Base-by-base conservation (phyloP, 2,888 invertebrate species). In the Meteorus colon region DNA sequence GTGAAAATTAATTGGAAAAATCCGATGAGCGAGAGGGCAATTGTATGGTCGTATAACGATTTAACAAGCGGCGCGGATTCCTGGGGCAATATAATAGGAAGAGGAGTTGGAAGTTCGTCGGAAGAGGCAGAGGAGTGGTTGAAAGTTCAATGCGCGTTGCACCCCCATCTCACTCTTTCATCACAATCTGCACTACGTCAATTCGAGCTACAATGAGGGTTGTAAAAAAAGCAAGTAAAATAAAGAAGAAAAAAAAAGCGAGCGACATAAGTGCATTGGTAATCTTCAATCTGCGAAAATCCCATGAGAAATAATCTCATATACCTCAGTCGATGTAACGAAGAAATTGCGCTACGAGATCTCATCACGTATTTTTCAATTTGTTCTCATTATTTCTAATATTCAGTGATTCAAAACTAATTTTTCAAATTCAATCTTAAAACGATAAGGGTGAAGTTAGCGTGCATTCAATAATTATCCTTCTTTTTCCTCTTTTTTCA, bases 181-280 rank as follows among this genome's bases (percentile, higher is more conserved):
- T n/a, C 27, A 27, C 68, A 14, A 48, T 45, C 48, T 27, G 41
- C 8, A 29, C 34, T 48, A 14, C 14, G 29, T 68, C 51, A 29
- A 68, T 45, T 51, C n/a, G 48, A 48, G 29, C 48, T 48, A 45
- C 74, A 63, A 74, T n/a, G 71, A 81, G 79, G 84, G 83, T 85
- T 83, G 41, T 24, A 24, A 66, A 66, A 24, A 45, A 66, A 2
- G 12, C 4, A 34, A 8, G 8, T 8, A 8, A 8, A 34, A 34
- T 2, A 34, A 41, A 24, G 51, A n/a, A 16, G 27, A 29, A 19
- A 48, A 51, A 27, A 51, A 10, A 14, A 51, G 45, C 24, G 84
- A 84, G 24, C 79, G 77, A 81, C 78, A 84, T 84, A 85, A 85
- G 82, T 81, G 81, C 81, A 83, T 83, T 82, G 12, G 81, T 85